Conservation (phyloP, 2,888 invertebrate species). For the Seira musarum region DNA sequence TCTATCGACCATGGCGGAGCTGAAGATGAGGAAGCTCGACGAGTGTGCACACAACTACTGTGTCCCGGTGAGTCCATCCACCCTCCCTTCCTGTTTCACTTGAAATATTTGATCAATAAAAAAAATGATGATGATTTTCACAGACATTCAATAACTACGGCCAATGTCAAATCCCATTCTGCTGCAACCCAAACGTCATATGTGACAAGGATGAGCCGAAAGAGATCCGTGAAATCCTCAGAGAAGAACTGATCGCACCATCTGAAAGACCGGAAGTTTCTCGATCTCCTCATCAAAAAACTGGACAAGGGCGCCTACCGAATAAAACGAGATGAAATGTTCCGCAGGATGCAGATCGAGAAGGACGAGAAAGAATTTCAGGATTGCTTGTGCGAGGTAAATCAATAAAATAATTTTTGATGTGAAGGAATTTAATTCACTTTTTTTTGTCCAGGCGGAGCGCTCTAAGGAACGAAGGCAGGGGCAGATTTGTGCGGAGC, state of each 20-base stretch:
- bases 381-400: slow-evolving; percentile 66
- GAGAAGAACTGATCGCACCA: slow-evolving; percentile 43
- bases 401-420: no score
- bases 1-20: not conserved
- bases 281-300: slow-evolving; percentile 41
- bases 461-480: slow-evolving; percentile 53
- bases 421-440: no score
- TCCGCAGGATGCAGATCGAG: slow-evolving; percentile 62
- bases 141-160: slow-evolving; percentile 27
- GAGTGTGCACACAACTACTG: slow-evolving; percentile 39
- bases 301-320: slow-evolving; percentile 57
- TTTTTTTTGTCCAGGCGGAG: slow-evolving; percentile 53
- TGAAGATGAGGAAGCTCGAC: not conserved
- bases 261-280: slow-evolving; percentile 45
- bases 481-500: slow-evolving; percentile 59
- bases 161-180: slow-evolving; percentile 22
- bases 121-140: no score
- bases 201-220: slow-evolving; percentile 27
- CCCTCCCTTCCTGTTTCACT: no score
- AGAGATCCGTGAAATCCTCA: slow-evolving; percentile 33
- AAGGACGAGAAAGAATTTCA: slow-evolving; percentile 66
- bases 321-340: slow-evolving; percentile 63
- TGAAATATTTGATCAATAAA: slow-evolving; percentile 43
- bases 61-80: slow-evolving; percentile 50
- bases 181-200: slow-evolving; percentile 32